These are phyloP conservation scores for Ligdia adustata DNA, from an alignment of 2,888 invertebrate species.

Conservation along the genomic window DNA sequence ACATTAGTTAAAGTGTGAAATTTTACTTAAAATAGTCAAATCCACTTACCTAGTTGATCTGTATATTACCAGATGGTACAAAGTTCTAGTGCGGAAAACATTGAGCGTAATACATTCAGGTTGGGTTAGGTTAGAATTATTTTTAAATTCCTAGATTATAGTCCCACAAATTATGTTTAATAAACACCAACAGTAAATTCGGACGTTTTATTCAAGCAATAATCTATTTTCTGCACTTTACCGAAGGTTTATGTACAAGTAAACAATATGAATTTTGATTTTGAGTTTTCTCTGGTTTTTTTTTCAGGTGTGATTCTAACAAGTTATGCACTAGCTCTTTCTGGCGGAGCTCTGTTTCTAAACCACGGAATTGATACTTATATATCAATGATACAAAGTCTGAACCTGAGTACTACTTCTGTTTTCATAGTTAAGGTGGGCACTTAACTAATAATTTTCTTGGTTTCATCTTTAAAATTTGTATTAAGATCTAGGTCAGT, in stretches of 20 bases:
- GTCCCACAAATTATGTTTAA: not conserved
- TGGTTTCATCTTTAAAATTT: no score
- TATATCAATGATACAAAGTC: slow-evolving; percentile 63
- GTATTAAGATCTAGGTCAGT: no score
- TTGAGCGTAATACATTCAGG: no score
- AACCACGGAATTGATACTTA: slow-evolving; percentile 65
- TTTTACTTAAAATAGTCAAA: no score
- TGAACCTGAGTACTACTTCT: slow-evolving; percentile 47
- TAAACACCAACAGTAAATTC: not conserved
- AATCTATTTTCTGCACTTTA: no score
- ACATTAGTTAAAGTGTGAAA: no score
- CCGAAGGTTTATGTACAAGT: not conserved
- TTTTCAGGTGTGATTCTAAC: slow-evolving; percentile 56
- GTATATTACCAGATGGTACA: no score
- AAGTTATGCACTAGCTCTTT: slow-evolving; percentile 50
- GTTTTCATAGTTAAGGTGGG: slow-evolving; percentile 51
- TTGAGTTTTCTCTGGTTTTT: not conserved
- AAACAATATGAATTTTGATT: not conserved
- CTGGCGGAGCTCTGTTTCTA: slow-evolving; percentile 57
- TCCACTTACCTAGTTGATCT: no score
- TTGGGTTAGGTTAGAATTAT: no score
- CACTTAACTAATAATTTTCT: not conserved
- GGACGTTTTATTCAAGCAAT: not conserved
- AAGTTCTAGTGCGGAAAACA: no score
- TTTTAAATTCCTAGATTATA: no score